phyloP scores from a whole-genome alignment of 2,888 invertebrate species.

The Drosophila multiciliata region DNA sequence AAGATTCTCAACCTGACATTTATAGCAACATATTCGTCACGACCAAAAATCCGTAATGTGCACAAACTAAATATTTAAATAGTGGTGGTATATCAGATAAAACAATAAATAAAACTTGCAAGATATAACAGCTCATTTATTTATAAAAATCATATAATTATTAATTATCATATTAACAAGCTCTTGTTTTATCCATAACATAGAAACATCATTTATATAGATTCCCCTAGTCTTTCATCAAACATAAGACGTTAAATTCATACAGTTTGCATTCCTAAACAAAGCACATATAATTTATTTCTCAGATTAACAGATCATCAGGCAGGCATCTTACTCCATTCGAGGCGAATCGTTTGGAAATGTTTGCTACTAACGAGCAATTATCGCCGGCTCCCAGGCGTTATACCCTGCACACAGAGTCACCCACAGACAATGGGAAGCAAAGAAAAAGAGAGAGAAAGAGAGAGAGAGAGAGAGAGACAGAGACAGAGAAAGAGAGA shows the following conservation, averaged over 20 bases:
- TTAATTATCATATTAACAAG: not conserved
- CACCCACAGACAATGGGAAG: conserved; percentile 43
- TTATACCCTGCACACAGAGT: conserved; percentile 46
- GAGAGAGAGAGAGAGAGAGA: not conserved
- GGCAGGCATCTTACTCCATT: conserved; percentile 28
- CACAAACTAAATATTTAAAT: not conserved
- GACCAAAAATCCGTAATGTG: not conserved
- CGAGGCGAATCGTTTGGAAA: conserved; percentile 28
- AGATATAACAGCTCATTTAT: not conserved
- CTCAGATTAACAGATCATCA: not conserved
- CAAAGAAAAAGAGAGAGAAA: not conserved
- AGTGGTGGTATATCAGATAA: not conserved
- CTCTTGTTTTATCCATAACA: not conserved
- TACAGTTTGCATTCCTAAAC: not conserved
- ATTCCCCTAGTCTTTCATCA: not conserved
- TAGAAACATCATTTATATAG: not conserved
- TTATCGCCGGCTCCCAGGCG: conserved; percentile 75
- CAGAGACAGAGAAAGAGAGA: conserved; percentile 3
- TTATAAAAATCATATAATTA: not conserved
- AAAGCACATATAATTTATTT: not conserved
- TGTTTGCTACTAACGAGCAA: conserved; percentile 77
- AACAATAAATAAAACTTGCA: not conserved
- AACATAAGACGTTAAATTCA: not conserved
- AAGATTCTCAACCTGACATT: not conserved
- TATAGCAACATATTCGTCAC: not conserved